A percentile compares a stretch with the other conserved stretches of the same genome.
These are phyloP conservation scores for Zaprionus ghesquierei DNA, from an alignment of 1,140 invertebrate species.

Conservation along the genomic window DNA sequence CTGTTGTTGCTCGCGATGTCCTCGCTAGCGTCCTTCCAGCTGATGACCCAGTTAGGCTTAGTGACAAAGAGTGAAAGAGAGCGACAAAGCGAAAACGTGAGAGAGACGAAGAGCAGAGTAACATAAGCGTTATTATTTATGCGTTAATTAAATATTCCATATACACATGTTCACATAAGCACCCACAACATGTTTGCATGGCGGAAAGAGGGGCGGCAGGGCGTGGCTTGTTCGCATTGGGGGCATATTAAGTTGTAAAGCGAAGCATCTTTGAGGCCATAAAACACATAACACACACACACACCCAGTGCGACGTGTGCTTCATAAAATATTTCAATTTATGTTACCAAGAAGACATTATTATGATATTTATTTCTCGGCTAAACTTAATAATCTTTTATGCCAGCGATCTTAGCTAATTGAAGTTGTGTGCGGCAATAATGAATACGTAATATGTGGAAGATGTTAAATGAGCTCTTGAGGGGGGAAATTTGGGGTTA, in stretches of 20 bases:
- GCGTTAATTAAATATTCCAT: conserved; percentile 69
- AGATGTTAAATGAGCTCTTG: not conserved
- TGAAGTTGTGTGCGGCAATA: not conserved
- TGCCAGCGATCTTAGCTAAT: not conserved
- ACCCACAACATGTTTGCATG: conserved; percentile 34
- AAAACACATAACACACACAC: conserved; percentile 21
- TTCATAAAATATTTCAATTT: conserved; percentile 46
- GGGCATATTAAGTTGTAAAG: conserved; percentile 25
- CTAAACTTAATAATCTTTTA: conserved; percentile 15
- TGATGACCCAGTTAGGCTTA: conserved; percentile 57
- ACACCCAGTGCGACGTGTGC: not conserved
- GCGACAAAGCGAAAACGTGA: not conserved
- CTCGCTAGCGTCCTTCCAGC: conserved; percentile 2
- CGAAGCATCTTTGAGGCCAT: conserved; percentile 2
- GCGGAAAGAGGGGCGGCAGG: not conserved
- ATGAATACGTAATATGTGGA: not conserved
- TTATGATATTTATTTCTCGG: conserved; percentile 15
- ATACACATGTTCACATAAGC: conserved; percentile 48
- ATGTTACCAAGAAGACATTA: not conserved
- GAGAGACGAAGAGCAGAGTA: not conserved
- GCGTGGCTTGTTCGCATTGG: not conserved
- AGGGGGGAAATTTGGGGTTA: too few species aligned
- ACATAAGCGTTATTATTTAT: conserved; percentile 63
- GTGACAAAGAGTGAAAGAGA: not conserved
- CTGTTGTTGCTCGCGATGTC: not conserved